Conservation (phyloP, 2,113 vertebrate species). For the Melospiza melodia region DNA sequence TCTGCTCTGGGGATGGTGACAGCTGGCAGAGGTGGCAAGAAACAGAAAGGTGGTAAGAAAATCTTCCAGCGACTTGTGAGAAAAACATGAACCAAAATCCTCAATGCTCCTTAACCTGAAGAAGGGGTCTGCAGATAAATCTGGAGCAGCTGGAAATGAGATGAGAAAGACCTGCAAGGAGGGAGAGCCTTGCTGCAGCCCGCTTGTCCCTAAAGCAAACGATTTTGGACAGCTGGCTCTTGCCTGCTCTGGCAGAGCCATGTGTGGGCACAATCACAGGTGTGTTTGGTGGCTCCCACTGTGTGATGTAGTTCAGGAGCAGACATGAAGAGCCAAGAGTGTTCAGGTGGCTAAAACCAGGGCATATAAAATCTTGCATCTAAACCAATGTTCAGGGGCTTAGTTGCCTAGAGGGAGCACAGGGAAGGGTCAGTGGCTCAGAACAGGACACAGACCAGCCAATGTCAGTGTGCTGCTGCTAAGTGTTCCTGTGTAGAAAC, state of each 20-base stretch:
- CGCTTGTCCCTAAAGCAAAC: rapidly evolving
- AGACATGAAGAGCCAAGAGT: not conserved
- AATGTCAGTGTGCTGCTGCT: not conserved
- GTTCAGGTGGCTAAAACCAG: not conserved
- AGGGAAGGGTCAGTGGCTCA: not conserved
- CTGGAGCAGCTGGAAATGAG: not conserved
- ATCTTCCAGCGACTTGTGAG: not conserved
- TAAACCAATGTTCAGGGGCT: not conserved
- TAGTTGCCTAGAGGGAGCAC: not conserved
- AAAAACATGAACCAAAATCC: not conserved
- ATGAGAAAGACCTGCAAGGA: not conserved
- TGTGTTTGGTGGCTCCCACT: not conserved
- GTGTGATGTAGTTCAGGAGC: not conserved
- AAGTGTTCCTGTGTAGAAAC: not conserved
- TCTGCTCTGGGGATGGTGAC: not conserved
- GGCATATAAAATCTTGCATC: not conserved
- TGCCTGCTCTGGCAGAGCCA: rapidly evolving
- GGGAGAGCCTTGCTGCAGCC: not conserved
- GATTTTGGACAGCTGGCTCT: not conserved
- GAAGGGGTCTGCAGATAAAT: not conserved
- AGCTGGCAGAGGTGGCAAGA: not conserved
- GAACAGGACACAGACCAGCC: not conserved
- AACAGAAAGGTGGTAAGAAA: not conserved
- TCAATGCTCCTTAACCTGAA: not conserved
- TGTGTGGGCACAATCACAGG: not conserved